Evolutionary conservation across 2,888 invertebrate genomes (phyloP), one percentile per base, ranked within the genome.

Genomic region (Drosophila koepferae): DNA sequence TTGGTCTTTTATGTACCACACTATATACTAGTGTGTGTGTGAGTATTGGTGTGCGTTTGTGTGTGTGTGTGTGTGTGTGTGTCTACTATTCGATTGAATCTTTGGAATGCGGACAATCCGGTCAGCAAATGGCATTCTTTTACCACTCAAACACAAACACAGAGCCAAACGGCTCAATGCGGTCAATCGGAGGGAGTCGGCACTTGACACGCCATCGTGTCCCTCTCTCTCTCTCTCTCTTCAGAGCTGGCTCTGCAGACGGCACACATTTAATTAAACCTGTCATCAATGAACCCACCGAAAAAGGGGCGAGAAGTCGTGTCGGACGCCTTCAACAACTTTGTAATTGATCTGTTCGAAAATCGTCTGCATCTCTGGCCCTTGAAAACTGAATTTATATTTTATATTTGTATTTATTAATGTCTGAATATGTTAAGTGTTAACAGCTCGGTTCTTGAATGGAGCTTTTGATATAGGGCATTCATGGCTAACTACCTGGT

Each of bases 81-180:
- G 62, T 66, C 70, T 77, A 80, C 81, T 77, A 81, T 84, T 82
- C 86, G 88, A 86, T 90, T 82, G 83, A 89, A 85, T 88, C 80
- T 78, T 64, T 82, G 91, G 91, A 91, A 91, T 91, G 91, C 90
- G 91, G 91, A 90, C 90, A 91, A 91, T 91, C 91, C 89, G 87
- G 91, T 91, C 87, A 81, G 80, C 82, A 83, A 88, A 88, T 91
- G 90, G 89, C 88, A 90, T 91, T 90, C 89, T 90, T 83, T 85
- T 82, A 77, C 77, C 82, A 81, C 63, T 54, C 31, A 68, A 40
- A 72, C 71, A 74, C 38, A 41, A 40, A 16, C 7, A 16, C 41
- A 38, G 40, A 55, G 70, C 76, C 48, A 74, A 81, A 82, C 81
- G 80, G 79, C 80, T 80, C 80, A 81, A 84, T 81, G 79, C 76